phyloP scores from a whole-genome alignment of 1,140 invertebrate genomes.

The Trichomalopsis sarcophagae region DNA sequence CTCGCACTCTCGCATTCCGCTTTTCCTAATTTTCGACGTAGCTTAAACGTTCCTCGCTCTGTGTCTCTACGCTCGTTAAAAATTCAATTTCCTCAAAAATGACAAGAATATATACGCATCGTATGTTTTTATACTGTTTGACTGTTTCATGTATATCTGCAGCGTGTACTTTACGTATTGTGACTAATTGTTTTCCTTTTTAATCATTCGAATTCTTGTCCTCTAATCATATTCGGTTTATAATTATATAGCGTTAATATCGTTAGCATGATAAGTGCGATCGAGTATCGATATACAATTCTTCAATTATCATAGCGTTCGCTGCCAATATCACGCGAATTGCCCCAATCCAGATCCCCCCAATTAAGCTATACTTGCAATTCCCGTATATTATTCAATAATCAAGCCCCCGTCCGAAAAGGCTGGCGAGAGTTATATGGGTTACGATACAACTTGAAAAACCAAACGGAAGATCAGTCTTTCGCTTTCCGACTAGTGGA shows the following conservation, averaged over 20 bases:
- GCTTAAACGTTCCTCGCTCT: slow-evolving; percentile 6
- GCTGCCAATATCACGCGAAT: background rate
- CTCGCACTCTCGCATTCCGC: background rate
- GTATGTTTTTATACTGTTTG: slow-evolving; percentile 48
- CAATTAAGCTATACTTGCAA: background rate
- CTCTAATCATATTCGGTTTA: slow-evolving; percentile 45
- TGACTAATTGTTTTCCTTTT: background rate
- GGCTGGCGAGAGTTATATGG: background rate
- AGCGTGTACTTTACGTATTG: slow-evolving; percentile 56
- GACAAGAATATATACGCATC: slow-evolving; percentile 62
- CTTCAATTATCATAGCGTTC: background rate
- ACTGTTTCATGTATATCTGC: slow-evolving; percentile 51
- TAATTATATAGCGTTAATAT: slow-evolving; percentile 33
- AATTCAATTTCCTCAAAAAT: slow-evolving; percentile 64
- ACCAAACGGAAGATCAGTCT: background rate
- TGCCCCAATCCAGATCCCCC: background rate
- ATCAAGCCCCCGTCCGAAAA: background rate
- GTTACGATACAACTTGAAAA: background rate
- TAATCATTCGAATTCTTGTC: slow-evolving; percentile 31
- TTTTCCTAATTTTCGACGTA: background rate
- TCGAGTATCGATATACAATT: slow-evolving; percentile 20
- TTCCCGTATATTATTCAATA: background rate
- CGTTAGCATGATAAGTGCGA: slow-evolving; percentile 30
- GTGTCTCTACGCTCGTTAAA: slow-evolving; percentile 32
- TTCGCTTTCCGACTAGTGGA: background rate